Conservation (phyloP, 2,797 vertebrate genomes). For the Ctenopoma kingsleyae region DNA sequence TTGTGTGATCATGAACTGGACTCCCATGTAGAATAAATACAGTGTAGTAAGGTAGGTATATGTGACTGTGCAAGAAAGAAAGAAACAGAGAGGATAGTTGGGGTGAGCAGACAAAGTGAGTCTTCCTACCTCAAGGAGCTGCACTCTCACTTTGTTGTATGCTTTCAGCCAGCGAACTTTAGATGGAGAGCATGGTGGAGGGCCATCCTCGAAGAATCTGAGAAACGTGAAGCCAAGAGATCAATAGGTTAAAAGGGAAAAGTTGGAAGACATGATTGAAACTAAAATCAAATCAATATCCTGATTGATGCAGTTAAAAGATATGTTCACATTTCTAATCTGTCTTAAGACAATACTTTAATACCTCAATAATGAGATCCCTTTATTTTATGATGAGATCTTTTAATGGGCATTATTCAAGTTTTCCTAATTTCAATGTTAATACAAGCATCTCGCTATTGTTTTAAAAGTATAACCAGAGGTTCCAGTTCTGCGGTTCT, state of each 20-base stretch:
- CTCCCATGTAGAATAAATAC: background rate
- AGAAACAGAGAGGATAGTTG: background rate
- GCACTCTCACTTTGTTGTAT: conserved; percentile 92
- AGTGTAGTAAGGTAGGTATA: background rate
- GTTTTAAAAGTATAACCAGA: too few relatives aligned
- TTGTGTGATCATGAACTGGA: background rate
- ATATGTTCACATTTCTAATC: background rate
- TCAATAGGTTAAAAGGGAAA: background rate
- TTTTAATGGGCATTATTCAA: background rate
- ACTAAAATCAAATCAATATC: background rate
- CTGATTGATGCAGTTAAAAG: background rate
- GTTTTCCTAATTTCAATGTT: too few relatives aligned
- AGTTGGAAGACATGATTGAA: background rate
- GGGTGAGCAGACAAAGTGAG: background rate
- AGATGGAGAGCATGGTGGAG: conserved; percentile 88
- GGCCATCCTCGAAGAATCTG: conserved; percentile 79
- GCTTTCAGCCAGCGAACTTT: conserved; percentile 93
- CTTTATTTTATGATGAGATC: background rate
- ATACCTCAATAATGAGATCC: background rate
- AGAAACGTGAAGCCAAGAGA: conserved; percentile 32
- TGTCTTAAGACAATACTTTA: too few relatives aligned
- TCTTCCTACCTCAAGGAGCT: conserved; percentile 92
- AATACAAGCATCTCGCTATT: too few relatives aligned
- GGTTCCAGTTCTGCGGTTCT: too few relatives aligned
- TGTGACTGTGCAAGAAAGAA: background rate